Evolutionary conservation across 2,888 invertebrate species (phyloP).

Genomic region (Eueremaeus valkanovi): DNA sequence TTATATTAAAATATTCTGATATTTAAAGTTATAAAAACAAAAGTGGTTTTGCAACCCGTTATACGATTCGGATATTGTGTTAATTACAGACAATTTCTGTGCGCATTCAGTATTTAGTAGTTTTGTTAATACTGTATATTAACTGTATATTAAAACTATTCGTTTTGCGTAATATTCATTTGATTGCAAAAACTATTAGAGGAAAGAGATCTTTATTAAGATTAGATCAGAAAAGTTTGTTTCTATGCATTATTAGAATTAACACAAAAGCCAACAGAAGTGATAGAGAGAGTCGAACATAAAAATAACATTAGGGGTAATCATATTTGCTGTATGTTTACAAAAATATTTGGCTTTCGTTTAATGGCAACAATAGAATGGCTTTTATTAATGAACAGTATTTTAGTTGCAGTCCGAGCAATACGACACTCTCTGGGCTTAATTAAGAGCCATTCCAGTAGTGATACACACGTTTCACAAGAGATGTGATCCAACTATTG

Average conservation of each 20-base stretch:
- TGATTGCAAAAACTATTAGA: background rate
- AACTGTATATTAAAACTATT: background rate
- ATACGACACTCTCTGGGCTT: background rate
- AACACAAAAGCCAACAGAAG: background rate
- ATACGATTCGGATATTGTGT: too few relatives aligned
- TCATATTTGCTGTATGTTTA: background rate
- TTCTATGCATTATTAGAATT: background rate
- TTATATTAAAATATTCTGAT: too few relatives aligned
- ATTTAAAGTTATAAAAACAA: too few relatives aligned
- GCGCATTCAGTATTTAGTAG: too few relatives aligned
- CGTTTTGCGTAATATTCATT: background rate
- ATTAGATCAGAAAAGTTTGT: background rate
- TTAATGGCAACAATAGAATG: background rate
- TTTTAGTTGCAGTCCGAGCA: background rate
- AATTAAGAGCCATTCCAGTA: background rate
- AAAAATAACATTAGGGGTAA: background rate
- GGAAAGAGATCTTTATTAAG: background rate
- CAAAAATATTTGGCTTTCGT: background rate
- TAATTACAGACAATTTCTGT: too few relatives aligned
- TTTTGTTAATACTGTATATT: too few relatives aligned
- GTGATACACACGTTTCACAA: background rate
- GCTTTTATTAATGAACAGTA: background rate
- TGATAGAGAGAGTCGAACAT: background rate
- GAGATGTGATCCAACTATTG: constrained; percentile 1
- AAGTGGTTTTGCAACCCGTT: too few relatives aligned